Evolutionary conservation across 2,888 invertebrate genomes (phyloP).

Genomic region (Acanthoscelides obtectus): DNA sequence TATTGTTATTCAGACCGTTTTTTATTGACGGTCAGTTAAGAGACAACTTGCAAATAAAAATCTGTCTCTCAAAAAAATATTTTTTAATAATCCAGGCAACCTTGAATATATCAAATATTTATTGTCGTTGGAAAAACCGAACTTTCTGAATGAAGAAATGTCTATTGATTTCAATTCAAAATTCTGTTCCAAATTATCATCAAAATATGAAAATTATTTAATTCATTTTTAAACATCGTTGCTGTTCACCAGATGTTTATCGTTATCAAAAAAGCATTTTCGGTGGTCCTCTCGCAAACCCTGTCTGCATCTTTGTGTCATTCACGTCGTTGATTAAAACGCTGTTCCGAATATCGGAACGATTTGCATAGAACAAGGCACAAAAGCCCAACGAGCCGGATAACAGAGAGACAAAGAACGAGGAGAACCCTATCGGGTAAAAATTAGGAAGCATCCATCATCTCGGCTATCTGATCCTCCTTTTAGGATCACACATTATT

Average conservation of each 20-base stretch:
- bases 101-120: too few species aligned
- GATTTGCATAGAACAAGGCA: background rate
- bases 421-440: background rate
- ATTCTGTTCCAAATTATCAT: too few species aligned
- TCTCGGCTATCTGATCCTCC: slow-evolving; percentile 27
- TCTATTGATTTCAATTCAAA: too few species aligned
- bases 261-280: background rate
- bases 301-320: too few species aligned
- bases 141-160: too few species aligned
- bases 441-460: slow-evolving; percentile 26
- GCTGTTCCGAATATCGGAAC: background rate
- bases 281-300: background rate
- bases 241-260: background rate
- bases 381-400: background rate
- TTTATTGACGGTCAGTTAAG: too few species aligned
- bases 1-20: too few species aligned
- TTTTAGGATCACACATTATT: slow-evolving; percentile 40
- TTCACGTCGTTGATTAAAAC: background rate
- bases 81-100: too few species aligned
- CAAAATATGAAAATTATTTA: too few species aligned
- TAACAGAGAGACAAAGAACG: background rate
- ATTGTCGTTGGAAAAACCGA: too few species aligned
- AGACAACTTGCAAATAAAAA: too few species aligned
- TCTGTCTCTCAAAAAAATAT: too few species aligned
- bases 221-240: background rate